Evolutionary conservation across 1,140 invertebrate species (phyloP).

Genomic region (Condylostylus longicornis): DNA sequence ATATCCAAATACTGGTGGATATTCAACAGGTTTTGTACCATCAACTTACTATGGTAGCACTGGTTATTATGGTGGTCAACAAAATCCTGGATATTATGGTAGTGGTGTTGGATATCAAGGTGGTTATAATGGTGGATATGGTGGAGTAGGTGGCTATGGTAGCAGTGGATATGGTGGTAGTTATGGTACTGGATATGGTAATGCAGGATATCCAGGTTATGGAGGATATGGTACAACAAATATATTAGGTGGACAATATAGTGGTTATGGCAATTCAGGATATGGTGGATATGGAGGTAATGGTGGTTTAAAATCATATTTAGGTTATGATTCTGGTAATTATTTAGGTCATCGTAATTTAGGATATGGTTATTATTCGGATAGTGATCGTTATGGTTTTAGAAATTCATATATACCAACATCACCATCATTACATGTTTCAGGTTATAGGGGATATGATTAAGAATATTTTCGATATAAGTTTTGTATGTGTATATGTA

Average conservation of each 20-base stretch:
- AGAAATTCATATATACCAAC: neutral
- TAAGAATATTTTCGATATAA: neutral
- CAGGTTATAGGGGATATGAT: neutral
- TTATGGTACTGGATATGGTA: neutral
- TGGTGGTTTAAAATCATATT: constrained; percentile 30
- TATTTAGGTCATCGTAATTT: constrained; percentile 27
- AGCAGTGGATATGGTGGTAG: neutral
- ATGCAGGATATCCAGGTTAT: constrained; percentile 7
- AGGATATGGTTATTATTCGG: constrained; percentile 25
- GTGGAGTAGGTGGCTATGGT: neutral
- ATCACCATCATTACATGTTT: neutral
- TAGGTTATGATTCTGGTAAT: constrained; percentile 29
- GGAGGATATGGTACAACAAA: constrained; percentile 21
- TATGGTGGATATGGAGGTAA: constrained; percentile 33
- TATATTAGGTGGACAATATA: constrained; percentile 14
- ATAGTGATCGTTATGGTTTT: constrained; percentile 27
- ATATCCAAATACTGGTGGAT: neutral
- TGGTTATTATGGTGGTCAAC: constrained; percentile 7
- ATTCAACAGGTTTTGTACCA: constrained; percentile 8
- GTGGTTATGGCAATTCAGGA: constrained; percentile 25
- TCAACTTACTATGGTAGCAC: constrained; percentile 2
- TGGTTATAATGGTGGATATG: constrained; percentile 3
- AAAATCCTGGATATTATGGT: too few relatives aligned
- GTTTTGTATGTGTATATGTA: neutral
- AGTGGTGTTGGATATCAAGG: constrained; percentile 2